A percentile compares a stretch with the other conserved stretches of the same genome.
Conservation (phyloP, 2,113 vertebrate genomes). For the Mungos mungo region DNA sequence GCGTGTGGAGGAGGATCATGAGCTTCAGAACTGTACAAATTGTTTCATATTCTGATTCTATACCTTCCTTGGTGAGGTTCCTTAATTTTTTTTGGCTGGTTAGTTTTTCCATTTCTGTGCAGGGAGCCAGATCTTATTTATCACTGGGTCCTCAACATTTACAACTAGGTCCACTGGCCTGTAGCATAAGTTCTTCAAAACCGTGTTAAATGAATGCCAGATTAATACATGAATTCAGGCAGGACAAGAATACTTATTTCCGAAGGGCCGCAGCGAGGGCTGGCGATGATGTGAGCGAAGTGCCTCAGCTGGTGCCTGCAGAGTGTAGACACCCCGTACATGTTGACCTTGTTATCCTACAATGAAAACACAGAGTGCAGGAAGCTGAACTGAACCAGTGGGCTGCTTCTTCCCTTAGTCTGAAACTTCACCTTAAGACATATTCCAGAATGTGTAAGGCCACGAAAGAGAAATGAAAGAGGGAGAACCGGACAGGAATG, state of each 20-base stretch:
- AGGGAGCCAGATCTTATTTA: not conserved
- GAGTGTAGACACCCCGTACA: not conserved
- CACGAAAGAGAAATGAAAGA: conserved; percentile 6
- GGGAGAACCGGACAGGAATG: not conserved
- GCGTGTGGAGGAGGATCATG: not conserved
- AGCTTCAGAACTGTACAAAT: not conserved
- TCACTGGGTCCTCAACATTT: not conserved
- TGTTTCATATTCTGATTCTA: not conserved
- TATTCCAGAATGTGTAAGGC: not conserved
- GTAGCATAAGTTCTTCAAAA: not conserved
- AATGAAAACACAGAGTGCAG: not conserved
- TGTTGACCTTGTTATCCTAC: not conserved
- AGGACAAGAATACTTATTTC: not conserved
- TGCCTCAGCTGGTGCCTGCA: not conserved
- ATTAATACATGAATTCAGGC: not conserved
- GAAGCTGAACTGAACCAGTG: not conserved
- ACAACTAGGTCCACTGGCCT: not conserved
- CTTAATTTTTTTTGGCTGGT: not conserved
- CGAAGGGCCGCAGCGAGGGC: not conserved
- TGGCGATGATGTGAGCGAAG: not conserved
- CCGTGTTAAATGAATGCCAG: not conserved
- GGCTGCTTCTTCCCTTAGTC: not conserved
- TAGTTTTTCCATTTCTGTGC: not conserved
- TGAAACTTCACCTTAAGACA: not conserved
- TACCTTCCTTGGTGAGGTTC: not conserved